Conservation (phyloP, 2,113 vertebrate genomes). For the Enhydra lutris region DNA sequence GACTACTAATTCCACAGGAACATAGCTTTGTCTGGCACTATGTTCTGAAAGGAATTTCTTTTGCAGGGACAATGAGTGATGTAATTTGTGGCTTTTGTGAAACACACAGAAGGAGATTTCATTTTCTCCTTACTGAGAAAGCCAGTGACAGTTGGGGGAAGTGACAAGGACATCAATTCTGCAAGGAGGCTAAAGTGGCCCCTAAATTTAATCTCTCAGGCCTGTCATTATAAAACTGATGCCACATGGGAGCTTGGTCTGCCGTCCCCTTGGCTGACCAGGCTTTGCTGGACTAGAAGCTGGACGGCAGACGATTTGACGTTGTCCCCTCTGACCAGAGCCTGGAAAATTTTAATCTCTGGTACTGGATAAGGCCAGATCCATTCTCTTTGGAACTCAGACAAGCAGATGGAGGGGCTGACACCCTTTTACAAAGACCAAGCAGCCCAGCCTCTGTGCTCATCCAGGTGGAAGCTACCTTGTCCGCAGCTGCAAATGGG, state of each 20-base stretch:
- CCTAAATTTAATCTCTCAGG: neutral
- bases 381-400: conserved; percentile 21
- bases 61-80: neutral
- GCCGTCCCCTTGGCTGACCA: neutral
- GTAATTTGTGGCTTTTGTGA: conserved; percentile 30
- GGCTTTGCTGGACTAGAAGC: neutral
- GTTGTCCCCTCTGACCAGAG: conserved; percentile 7
- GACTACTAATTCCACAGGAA: conserved; percentile 49
- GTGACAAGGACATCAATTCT: neutral
- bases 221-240: neutral
- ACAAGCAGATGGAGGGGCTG: conserved; percentile 65
- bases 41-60: conserved; percentile 43
- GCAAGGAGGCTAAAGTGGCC: neutral
- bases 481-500: neutral
- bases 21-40: neutral
- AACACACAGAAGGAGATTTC: conserved; percentile 29
- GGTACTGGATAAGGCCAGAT: conserved; percentile 9
- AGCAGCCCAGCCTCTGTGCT: neutral
- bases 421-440: conserved; percentile 32
- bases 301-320: neutral
- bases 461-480: conserved; percentile 49
- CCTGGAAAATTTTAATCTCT: conserved; percentile 16
- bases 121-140: conserved; percentile 28
- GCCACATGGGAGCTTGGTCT: neutral
- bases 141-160: neutral